These are phyloP conservation scores for Notolepis coatsorum DNA, from an alignment of 2,797 vertebrate genomes.

Conservation along the genomic window DNA sequence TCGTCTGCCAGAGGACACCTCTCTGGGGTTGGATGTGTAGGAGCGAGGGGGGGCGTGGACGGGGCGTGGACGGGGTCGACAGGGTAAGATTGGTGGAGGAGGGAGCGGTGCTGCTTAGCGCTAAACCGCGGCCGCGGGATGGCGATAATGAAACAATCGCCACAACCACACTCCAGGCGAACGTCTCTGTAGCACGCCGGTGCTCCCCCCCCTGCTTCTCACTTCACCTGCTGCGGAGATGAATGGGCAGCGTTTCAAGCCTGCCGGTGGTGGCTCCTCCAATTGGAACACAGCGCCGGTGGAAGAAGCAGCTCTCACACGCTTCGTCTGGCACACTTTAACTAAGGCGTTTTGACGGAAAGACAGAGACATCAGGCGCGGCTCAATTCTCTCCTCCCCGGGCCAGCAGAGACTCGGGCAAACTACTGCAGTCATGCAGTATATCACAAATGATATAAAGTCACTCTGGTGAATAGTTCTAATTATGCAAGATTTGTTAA, in stretches of 20 bases:
- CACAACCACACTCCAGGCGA: slow-evolving; percentile 30
- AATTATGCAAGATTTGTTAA: slow-evolving; percentile 37
- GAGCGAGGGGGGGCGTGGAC: slow-evolving; percentile 37
- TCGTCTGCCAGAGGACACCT: slow-evolving; percentile 65
- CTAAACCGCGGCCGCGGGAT: slow-evolving; percentile 42
- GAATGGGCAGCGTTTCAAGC: neutral
- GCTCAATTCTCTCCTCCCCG: neutral
- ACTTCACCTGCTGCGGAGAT: slow-evolving; percentile 21
- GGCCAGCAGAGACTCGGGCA: slow-evolving; percentile 26
- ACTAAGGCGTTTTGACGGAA: neutral
- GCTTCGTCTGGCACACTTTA: neutral
- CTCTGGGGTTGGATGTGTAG: slow-evolving; percentile 48
- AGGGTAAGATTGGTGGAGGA: slow-evolving; percentile 27
- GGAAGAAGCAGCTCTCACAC: neutral
- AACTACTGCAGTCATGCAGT: slow-evolving; percentile 34
- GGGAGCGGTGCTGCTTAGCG: slow-evolving; percentile 50
- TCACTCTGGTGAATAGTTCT: slow-evolving; percentile 36
- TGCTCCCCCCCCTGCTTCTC: slow-evolving; percentile 1
- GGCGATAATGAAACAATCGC: slow-evolving; percentile 29
- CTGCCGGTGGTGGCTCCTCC: neutral
- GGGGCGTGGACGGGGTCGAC: neutral
- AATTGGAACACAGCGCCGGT: neutral
- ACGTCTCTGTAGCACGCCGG: slow-evolving; percentile 20
- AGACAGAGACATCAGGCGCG: neutral
- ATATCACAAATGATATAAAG: slow-evolving; percentile 47